A percentile compares a stretch with the other conserved stretches of the same genome.
Conservation (phyloP, 2,888 invertebrate genomes). For the Erpobdella octoculata region DNA sequence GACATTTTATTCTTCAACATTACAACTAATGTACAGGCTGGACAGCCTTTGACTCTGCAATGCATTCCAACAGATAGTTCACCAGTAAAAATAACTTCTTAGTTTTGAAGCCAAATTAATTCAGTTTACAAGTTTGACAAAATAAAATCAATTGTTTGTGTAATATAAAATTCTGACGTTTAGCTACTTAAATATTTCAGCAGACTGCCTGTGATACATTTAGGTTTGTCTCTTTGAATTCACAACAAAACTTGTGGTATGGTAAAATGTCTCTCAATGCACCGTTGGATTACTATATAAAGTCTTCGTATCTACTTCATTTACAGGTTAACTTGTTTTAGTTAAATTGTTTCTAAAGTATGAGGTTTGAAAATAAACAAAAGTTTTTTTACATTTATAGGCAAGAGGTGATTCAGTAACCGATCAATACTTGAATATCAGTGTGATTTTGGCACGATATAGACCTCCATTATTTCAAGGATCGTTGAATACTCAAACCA, state of each 20-base stretch:
- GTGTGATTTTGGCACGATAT: not conserved
- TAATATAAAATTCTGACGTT: too few relatives aligned
- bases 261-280: not conserved
- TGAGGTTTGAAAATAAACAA: not conserved
- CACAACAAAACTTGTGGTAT: not conserved
- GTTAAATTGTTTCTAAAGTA: not conserved
- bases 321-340: not conserved
- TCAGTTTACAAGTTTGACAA: too few relatives aligned
- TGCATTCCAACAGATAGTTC: too few relatives aligned
- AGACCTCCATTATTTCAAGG: not conserved
- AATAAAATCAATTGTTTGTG: too few relatives aligned
- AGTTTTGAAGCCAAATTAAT: too few relatives aligned
- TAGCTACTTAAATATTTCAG: too few relatives aligned
- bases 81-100: too few relatives aligned
- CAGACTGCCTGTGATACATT: conserved; percentile 18
- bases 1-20: too few relatives aligned
- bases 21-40: too few relatives aligned
- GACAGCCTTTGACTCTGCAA: too few relatives aligned
- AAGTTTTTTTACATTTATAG: not conserved
- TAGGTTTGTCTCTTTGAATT: not conserved
- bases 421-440: not conserved
- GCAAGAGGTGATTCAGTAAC: not conserved
- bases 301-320: not conserved
- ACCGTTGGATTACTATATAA: not conserved
- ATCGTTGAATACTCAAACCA: not conserved